Conservation (phyloP, 2,113 vertebrate genomes). For the Entelurus aequoreus region DNA sequence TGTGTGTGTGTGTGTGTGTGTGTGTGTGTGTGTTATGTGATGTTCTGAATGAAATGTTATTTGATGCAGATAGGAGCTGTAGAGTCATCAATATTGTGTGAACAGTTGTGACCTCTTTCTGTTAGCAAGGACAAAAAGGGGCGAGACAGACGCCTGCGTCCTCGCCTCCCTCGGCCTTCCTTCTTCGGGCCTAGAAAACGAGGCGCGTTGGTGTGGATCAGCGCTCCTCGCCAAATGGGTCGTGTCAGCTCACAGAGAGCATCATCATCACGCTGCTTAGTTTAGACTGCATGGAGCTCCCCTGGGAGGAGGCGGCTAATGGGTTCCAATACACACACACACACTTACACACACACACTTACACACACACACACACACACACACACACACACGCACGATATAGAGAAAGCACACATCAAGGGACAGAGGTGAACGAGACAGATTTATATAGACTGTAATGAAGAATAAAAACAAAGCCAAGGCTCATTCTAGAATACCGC, state of each 20-base stretch:
- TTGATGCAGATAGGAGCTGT: too few species aligned
- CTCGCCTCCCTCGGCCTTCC: neutral
- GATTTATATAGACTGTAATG: constrained; percentile 29
- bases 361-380: constrained; percentile 5
- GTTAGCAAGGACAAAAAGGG: constrained; percentile 32
- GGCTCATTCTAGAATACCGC: constrained; percentile 3
- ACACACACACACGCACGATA: constrained; percentile 26
- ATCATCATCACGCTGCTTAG: constrained; percentile 64
- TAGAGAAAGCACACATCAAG: constrained; percentile 32
- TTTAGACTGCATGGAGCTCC: constrained; percentile 50
- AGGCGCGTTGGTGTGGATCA: constrained; percentile 52
- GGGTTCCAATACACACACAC: constrained; percentile 44
- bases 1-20: too few species aligned
- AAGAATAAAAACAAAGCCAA: constrained; percentile 42
- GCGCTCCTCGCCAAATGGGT: constrained; percentile 58
- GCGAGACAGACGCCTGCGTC: constrained; percentile 12
- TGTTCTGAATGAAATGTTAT: too few species aligned
- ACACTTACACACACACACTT: constrained; percentile 11
- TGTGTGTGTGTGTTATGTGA: too few species aligned
- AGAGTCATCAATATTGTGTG: constrained; percentile 14
- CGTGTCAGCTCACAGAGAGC: constrained; percentile 64
- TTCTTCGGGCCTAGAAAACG: constrained; percentile 43
- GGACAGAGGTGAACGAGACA: constrained; percentile 30
- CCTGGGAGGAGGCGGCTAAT: constrained; percentile 54
- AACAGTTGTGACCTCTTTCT: constrained; percentile 21